Percentiles rank a stretch among this genome's conserved stretches.
Evolutionary conservation across 2,113 vertebrate species (phyloP).

Genomic region (Charina bottae): DNA sequence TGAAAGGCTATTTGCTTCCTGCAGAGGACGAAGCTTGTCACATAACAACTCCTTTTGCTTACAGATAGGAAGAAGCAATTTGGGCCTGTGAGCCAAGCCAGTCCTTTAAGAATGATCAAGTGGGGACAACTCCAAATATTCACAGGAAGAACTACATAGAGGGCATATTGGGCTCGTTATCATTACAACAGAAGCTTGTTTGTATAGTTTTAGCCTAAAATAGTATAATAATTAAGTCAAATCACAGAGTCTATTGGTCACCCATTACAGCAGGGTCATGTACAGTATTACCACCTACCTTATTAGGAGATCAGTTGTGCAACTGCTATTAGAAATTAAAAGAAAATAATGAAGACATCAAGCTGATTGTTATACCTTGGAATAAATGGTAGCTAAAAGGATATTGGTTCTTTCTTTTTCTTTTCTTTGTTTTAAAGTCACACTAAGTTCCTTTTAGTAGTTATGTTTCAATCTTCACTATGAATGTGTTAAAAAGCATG

Average conservation of each 20-base stretch:
- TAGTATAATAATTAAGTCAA: background rate
- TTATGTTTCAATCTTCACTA: too few relatives aligned
- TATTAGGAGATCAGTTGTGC: background rate
- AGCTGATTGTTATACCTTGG: background rate
- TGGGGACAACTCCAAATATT: background rate
- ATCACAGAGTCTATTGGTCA: background rate
- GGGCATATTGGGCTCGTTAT: background rate
- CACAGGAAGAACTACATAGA: background rate
- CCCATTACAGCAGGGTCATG: background rate
- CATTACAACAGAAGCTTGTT: background rate
- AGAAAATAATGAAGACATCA: conserved; percentile 26
- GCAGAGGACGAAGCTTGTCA: background rate
- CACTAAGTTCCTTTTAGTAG: conserved; percentile 15
- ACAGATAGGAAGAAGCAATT: background rate
- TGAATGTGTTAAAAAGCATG: too few relatives aligned
- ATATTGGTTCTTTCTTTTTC: background rate
- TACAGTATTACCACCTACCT: background rate
- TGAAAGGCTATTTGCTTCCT: background rate
- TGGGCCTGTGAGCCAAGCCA: background rate
- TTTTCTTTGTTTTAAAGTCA: background rate
- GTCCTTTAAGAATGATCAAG: background rate
- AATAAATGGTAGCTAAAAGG: background rate
- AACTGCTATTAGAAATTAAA: conserved; percentile 15
- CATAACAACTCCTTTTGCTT: background rate
- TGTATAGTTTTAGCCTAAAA: background rate